Conservation (phyloP, 53 echinoderm and acorn worm species). For the Arbacia lixula region DNA sequence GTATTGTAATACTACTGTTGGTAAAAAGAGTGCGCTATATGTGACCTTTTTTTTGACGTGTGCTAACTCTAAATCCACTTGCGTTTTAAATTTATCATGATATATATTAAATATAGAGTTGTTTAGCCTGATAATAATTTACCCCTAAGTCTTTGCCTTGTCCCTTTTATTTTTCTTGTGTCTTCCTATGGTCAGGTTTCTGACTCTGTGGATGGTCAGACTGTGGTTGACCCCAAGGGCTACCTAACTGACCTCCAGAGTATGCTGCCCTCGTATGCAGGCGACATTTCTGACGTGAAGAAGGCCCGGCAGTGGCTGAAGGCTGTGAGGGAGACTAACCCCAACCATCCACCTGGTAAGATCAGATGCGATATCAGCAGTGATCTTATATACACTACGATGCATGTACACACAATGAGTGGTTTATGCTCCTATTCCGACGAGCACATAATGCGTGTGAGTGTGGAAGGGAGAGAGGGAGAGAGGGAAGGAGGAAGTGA, state of each 20-base stretch:
- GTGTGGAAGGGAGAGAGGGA: too few species aligned
- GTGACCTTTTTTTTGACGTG: not conserved
- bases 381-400: too few species aligned
- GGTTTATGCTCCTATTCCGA: too few species aligned
- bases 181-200: conserved; percentile 63
- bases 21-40: not conserved
- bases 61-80: too few species aligned
- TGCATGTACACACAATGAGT: too few species aligned
- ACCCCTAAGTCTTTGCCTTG: too few species aligned
- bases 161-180: not conserved
- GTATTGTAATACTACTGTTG: too few species aligned
- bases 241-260: conserved; percentile 98
- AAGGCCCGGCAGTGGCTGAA: conserved; percentile 91
- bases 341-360: conserved; percentile 98
- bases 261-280: conserved; percentile 96
- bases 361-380: too few species aligned
- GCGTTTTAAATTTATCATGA: not conserved
- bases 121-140: too few species aligned
- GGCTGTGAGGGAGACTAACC: conserved; percentile 96
- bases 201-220: conserved; percentile 97
- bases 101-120: too few species aligned
- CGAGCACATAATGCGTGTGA: too few species aligned
- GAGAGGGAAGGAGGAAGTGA: too few species aligned
- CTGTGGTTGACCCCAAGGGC: conserved; percentile 97
- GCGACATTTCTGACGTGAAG: conserved; percentile 95